Base-by-base conservation (phyloP, 2,113 vertebrate species). In the Nesospiza acunhae region DNA sequence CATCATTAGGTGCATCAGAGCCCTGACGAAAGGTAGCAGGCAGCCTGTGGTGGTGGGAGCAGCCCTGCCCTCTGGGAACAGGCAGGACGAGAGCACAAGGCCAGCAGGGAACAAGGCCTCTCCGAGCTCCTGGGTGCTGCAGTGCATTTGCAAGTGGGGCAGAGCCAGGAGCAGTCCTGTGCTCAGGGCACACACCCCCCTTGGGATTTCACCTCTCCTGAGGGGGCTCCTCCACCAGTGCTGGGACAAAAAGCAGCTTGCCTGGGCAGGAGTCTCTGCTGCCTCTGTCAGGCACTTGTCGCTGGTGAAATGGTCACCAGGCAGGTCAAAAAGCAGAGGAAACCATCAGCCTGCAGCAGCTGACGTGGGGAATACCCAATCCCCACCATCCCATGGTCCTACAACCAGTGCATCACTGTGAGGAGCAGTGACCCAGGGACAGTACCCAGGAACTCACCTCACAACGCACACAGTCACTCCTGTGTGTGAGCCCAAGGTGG, bases 81-180 rank as follows among this genome's bases (percentile, higher is more conserved):
- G 33, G 52, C 26, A 41, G 86, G 60, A 19, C 28, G 49, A 31
- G 5, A 82, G 9, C 60, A 21, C 0, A 0, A 26, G 58, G 31
- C 64, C 33, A 58, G 62, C 56, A 37, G 55, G 33, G 37, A 53
- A 7, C 7, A 11, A 21, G n/a, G 37, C 12, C 16, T 5, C 30
- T 22, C 64, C 27, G 12, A 10, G 41, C 16, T 31, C 33, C 27
- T 8, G 27, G 21, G 1, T n/a, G 44, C 31, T 91, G 49, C 3
- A 0, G 2, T 20, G 6, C 5, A 15, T 50, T 50, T 16, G 26
- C 5, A 9, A 47, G 49, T 0, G 0, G 33, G 41, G 41, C 72
- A 83, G 72, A 70, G 50, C 27, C 6, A 1, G 46, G 21, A 41
- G 23, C 21, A 31, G 24, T 31, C 37, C 33, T n/a, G 68, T 21